Evolutionary conservation across 2,113 vertebrate genomes (phyloP).

Genomic region (Cavia aperea): DNA sequence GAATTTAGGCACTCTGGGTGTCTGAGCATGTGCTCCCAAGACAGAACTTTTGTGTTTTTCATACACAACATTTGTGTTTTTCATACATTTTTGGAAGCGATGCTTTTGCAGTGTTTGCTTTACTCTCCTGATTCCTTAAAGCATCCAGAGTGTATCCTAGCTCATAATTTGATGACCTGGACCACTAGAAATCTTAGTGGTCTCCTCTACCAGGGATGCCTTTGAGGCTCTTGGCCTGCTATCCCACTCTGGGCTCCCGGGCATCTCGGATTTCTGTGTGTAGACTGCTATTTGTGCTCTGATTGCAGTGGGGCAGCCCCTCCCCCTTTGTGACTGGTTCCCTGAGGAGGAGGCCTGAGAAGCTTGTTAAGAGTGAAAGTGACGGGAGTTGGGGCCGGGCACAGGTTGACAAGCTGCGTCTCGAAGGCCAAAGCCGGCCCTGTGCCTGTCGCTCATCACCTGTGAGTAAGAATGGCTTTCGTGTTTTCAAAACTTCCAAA

Average conservation of each 20-base stretch:
- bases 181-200: background rate
- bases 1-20: background rate
- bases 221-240: background rate
- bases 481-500: background rate
- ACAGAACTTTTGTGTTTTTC: background rate
- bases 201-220: rapidly evolving
- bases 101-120: no score
- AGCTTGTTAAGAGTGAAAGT: no score
- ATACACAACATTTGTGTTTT: background rate
- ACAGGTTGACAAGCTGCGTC: background rate
- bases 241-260: background rate
- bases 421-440: background rate
- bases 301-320: no score
- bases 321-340: background rate
- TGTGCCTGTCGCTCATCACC: rapidly evolving
- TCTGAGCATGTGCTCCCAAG: background rate
- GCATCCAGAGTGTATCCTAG: background rate
- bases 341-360: background rate
- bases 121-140: background rate
- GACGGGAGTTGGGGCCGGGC: background rate
- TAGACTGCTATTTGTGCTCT: background rate
- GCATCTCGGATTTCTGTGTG: background rate
- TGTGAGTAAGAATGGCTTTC: background rate
- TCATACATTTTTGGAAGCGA: background rate
- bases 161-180: background rate